Conservation (phyloP, 2,113 vertebrate species). For the Callocephalon fimbriatum region DNA sequence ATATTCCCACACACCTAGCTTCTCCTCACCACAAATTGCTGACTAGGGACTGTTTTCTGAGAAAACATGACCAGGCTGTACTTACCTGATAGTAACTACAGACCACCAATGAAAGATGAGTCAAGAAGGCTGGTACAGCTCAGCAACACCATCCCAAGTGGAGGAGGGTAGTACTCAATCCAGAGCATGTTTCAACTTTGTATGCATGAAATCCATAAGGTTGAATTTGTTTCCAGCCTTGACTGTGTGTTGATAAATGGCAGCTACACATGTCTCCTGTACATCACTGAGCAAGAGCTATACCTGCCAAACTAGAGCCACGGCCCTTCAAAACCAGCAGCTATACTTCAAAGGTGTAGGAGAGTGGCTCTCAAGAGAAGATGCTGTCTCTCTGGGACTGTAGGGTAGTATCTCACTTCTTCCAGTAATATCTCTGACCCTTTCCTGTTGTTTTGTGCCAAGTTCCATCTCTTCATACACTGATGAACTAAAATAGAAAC, state of each 20-base stretch:
- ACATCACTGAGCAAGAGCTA: neutral
- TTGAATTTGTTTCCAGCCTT: neutral
- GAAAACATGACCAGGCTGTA: neutral
- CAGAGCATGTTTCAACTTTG: neutral
- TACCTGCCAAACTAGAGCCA: neutral
- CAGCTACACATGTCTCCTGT: neutral
- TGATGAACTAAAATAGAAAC: neutral
- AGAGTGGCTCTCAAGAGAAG: neutral
- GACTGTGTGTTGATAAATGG: neutral
- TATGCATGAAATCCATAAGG: rapidly evolving
- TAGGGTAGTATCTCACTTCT: neutral
- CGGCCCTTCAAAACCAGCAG: neutral
- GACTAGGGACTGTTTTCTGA: neutral
- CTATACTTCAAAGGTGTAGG: neutral
- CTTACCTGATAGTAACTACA: neutral
- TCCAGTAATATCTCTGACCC: neutral
- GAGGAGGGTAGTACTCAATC: neutral
- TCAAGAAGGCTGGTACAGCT: neutral
- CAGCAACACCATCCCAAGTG: rapidly evolving
- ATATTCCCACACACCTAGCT: neutral
- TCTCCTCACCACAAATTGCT: neutral
- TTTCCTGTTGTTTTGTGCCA: neutral
- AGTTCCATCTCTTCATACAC: neutral
- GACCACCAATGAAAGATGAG: neutral
- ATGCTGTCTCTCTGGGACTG: neutral